Evolutionary conservation across 1,140 invertebrate genomes (phyloP), one percentile per base, ranked within the genome.

Genomic region (Drosophila sturtevanti): DNA sequence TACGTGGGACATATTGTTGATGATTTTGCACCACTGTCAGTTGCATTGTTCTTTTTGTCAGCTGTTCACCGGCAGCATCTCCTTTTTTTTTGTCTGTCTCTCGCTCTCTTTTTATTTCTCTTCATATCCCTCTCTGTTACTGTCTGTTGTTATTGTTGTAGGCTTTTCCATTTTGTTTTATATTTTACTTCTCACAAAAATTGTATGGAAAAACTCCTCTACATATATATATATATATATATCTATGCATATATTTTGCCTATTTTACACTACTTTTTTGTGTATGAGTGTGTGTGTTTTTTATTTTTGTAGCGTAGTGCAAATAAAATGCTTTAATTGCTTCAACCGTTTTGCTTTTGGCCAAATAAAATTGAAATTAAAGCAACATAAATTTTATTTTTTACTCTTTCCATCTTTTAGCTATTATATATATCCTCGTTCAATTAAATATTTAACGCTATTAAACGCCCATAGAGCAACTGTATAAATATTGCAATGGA

Each of bases 321-420:
- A 76, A 59, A 72, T 63, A 63, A 67, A 67, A 31, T 54, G 61
- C 66, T 74, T 66, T 65, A 77, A 63, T 66, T 68, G 56, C 44
- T 44, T 34, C 14, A 21, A 16, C 4, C 63, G 41, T 48, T 48
- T 56, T 24, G 60, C 35, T 27, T 52, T 22, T 48, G 34, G n/a
- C 11, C 52, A 60, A 52, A 70, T 71, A 54, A 35, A 66, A 62
- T 52, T 64, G 61, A 71, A 76, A 37, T 56, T 55, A 65, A 54
- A 54, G 21, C 14, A 24, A 63, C 22, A 63, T 21, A 27, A 24
- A 59, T 7, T 12, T 9, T 35, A 11, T 38, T 67, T 54, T 58
- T 34, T 31, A 52, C 6, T 27, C n/a, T 66, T 67, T 44, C 3
- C 4, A 12, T 58, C 14, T 27, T 14, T 5, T 27, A 37, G 11